A percentile compares a stretch with the other conserved stretches of the same genome.
phyloP scores from a whole-genome alignment of 2,888 invertebrate genomes.

The Dolomedes plantarius region DNA sequence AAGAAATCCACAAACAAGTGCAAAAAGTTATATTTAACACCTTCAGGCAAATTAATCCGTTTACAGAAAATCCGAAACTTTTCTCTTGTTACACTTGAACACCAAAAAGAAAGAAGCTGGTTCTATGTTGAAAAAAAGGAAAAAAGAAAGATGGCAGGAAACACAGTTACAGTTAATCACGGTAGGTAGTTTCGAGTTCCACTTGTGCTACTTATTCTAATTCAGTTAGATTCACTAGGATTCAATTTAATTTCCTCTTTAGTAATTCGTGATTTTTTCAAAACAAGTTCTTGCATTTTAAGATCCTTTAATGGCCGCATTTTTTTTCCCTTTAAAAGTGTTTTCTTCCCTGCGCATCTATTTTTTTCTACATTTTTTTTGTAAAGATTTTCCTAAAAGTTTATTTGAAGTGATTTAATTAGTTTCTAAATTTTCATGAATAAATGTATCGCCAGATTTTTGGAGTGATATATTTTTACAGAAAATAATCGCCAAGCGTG shows the following conservation, averaged over 20 bases:
- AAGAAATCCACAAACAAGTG: neutral
- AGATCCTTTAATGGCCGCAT: neutral
- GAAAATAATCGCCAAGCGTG: too few relatives aligned
- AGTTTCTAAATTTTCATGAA: neutral
- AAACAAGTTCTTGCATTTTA: slow-evolving; percentile 24
- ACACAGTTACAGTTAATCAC: slow-evolving; percentile 43
- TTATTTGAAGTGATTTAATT: neutral
- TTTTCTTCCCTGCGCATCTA: neutral
- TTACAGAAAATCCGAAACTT: slow-evolving; percentile 36
- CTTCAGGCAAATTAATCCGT: slow-evolving; percentile 39
- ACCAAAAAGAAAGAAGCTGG: slow-evolving; percentile 3
- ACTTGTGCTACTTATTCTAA: slow-evolving; percentile 51
- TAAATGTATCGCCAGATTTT: neutral
- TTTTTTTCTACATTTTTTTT: neutral
- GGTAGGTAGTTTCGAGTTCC: slow-evolving; percentile 49
- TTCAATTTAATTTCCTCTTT: slow-evolving; percentile 41
- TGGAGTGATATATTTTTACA: too few relatives aligned
- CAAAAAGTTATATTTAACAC: slow-evolving; percentile 9
- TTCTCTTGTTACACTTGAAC: slow-evolving; percentile 22
- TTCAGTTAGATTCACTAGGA: slow-evolving; percentile 48
- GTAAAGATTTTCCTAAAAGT: neutral
- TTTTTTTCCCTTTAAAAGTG: neutral
- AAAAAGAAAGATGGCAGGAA: slow-evolving; percentile 36
- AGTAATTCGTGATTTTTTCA: slow-evolving; percentile 6
- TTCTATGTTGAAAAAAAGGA: neutral